Percentiles rank a stretch among this genome's conserved stretches.
phyloP scores from a whole-genome alignment of 2,113 vertebrate genomes.

The Tringa solitaria region DNA sequence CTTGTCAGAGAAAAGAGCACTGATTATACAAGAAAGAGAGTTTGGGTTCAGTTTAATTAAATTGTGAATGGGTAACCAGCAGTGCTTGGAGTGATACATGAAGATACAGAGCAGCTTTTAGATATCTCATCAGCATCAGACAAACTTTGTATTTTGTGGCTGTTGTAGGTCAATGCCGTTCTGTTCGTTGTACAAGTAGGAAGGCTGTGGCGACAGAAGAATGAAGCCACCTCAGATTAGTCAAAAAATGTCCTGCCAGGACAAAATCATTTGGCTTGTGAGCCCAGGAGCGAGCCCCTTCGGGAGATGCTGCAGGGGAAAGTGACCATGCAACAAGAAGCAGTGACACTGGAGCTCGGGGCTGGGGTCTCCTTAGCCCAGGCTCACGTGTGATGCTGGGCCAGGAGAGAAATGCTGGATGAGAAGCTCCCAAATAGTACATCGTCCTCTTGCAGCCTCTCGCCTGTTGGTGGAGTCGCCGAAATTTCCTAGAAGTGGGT shows the following conservation, averaged over 20 bases:
- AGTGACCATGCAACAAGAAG: neutral
- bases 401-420: neutral
- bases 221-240: neutral
- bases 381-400: rapidly evolving
- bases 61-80: neutral
- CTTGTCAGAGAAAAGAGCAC: neutral
- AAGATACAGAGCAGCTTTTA: neutral
- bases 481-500: neutral
- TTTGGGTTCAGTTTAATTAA: neutral
- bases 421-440: neutral
- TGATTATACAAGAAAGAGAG: neutral
- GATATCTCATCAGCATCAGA: neutral
- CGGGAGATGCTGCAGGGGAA: neutral
- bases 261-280: neutral
- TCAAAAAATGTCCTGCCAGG: neutral
- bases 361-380: neutral
- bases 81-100: neutral
- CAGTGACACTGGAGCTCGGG: rapidly evolving
- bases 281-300: neutral
- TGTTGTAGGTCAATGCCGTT: neutral
- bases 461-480: neutral
- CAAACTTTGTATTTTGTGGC: neutral
- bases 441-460: neutral
- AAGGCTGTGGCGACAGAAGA: neutral
- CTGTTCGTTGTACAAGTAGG: neutral